Evolutionary conservation across 92 coral and sea anemone genomes (phyloP), one percentile per base, ranked within the genome.

Genomic region (Heliopora coerulea): DNA sequence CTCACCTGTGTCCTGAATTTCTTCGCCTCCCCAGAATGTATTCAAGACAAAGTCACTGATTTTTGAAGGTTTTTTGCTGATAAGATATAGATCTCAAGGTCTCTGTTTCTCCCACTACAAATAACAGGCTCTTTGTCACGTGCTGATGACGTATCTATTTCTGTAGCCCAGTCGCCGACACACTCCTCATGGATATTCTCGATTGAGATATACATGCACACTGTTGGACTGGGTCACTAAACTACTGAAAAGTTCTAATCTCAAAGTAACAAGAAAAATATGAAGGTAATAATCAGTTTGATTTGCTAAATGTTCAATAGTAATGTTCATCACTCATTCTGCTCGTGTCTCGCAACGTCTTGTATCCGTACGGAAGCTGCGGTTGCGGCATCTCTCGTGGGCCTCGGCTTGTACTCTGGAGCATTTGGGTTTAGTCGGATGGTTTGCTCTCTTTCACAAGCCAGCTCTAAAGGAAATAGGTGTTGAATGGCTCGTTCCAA

Each of bases 401-500:
- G 78, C 27, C 72, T 68, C 24, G 59, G 29, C 0, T 56, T 8
- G 40, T 19, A 79, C 70, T 68, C 79, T 3, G 78, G 83, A 33
- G 81, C 78, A 27, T 44, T 12, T 13, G 75, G 59, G 21, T 78
- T 54, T 0, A 65, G 75, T 41, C n/a, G 67, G 23, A 19, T 49
- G 42, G 48, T 26, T 35, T 27, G 42, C 28, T 20, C 17, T 21
- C 29, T 52, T 29, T 77, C 35, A 68, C 78, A 58, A 0, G 37
- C 5, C 23, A 79, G 28, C 72, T 79, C 83, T 29, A 78, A 15
- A 0, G 75, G 83, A 17, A 54, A 67, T 0, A 78, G 68, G 6
- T 65, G 77, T 21, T 78, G 66, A 24, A 39, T 3, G 0, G 85
- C 76, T 19, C 81, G 75, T 49, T 81, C 85, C 15, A 72, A 42